Evolutionary conservation across 2,113 vertebrate genomes (phyloP), one percentile per base, ranked within the genome.

Genomic region (Physeter macrocephalus): DNA sequence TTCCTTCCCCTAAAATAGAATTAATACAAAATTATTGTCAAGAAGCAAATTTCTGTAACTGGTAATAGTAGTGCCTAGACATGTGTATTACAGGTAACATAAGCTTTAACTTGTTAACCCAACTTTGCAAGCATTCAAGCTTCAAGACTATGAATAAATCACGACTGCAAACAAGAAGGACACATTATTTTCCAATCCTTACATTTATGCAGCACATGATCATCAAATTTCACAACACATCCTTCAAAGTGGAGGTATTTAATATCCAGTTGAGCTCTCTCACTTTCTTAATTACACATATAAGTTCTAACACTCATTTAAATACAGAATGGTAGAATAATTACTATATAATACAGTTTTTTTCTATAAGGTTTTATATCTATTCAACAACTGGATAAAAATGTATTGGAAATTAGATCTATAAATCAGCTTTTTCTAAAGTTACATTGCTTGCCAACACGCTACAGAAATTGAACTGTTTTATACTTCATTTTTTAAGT

Each of bases 341-440:
- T 77, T 57, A 92, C 46, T 78, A 4, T 74, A 72, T 23, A 61
- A 78, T 81, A 92, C 52, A n/a, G 36, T 61, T 61, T 23, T 39
- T 66, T 67, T 94, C 34, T 43, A 15, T 81, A 39, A 85, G 12
- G 12, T 66, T 77, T 91, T 78, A 8, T 52, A 92, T 66, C 75
- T 87, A 54, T 78, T 96, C 36, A 78, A 83, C 27, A 88, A 94
- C 13, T 83, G 5, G 14, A 87, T 46, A 54, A 72, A 95, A 93
- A 74, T 78, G 4, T 67, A 72, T 8, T 67, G 10, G 27, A 93
- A 95, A 62, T 52, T 52, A 81, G 49, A 52, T 36, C 31, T 86
- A 0, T 36, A 94, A 94, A 49, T 96, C 59, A n/a, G 41, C 17
- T 93, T 94, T 94, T 81, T 69, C 41, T 88, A 78, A 85, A 92